Conservation (phyloP, 23 tunicate genomes). For the Halocynthia roretzi region DNA sequence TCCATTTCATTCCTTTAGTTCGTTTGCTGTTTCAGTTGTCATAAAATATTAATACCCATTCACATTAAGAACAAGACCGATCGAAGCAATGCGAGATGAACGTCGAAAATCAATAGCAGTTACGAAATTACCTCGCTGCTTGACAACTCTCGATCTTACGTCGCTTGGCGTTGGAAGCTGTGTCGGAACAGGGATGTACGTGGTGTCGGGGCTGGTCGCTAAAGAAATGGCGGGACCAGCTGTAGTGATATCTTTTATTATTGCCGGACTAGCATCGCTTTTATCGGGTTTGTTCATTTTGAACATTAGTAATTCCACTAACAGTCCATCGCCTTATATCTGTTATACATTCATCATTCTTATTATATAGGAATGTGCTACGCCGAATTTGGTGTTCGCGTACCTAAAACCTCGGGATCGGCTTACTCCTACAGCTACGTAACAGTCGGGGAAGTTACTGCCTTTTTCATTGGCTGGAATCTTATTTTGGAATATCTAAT, state of each 20-base stretch:
- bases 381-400: conserved; percentile 47
- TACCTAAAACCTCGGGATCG: conserved; percentile 46
- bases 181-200: conserved; percentile 96
- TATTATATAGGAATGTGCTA: conserved; percentile 36
- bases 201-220: conserved; percentile 80
- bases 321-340: not conserved
- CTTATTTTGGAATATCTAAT: conserved; percentile 39
- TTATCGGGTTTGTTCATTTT: conserved; percentile 62
- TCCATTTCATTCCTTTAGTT: not conserved
- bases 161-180: conserved; percentile 88
- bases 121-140: conserved; percentile 19
- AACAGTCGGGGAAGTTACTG: conserved; percentile 38
- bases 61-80: conserved; percentile 23
- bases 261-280: conserved; percentile 87
- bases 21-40: not conserved
- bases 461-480: conserved; percentile 54
- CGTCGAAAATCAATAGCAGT: conserved; percentile 28
- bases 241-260: conserved; percentile 71
- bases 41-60: not conserved
- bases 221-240: conserved; percentile 93
- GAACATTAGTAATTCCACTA: not conserved
- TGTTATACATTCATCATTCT: not conserved
- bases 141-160: conserved; percentile 20
- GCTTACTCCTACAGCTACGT: conserved; percentile 53
- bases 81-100: conserved; percentile 35